Conservation (phyloP, 53 echinoderm and acorn worm species). For the Arbacia lixula region DNA sequence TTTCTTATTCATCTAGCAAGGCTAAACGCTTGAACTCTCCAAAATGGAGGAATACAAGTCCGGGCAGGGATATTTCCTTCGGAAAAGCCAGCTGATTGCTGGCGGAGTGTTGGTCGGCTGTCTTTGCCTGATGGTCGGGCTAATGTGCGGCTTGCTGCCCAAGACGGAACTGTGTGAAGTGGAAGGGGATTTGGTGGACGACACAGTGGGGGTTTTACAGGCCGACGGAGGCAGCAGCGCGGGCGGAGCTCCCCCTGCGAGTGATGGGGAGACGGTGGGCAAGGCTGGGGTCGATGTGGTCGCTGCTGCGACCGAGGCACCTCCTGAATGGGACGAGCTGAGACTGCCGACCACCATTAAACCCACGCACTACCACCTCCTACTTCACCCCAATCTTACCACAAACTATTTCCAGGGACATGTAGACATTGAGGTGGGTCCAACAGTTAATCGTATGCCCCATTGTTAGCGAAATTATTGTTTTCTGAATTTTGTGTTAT, state of each 20-base stretch:
- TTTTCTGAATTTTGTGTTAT: too few relatives aligned
- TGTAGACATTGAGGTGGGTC: slow-evolving; percentile 68
- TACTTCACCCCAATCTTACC: slow-evolving; percentile 77
- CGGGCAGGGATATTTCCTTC: slow-evolving; percentile 39
- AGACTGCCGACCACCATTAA: slow-evolving; percentile 74
- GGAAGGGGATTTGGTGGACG: neutral
- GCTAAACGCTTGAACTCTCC: too few relatives aligned
- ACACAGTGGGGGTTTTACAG: neutral
- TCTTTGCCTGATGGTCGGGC: slow-evolving; percentile 64
- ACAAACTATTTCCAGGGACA: slow-evolving; percentile 71
- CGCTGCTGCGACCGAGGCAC: neutral
- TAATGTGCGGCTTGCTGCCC: slow-evolving; percentile 76
- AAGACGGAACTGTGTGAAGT: slow-evolving; percentile 24
- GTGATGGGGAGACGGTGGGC: neutral
- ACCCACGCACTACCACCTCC: slow-evolving; percentile 77
- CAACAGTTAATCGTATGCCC: too few relatives aligned
- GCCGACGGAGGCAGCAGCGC: too few relatives aligned
- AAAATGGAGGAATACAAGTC: neutral
- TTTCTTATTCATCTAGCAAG: too few relatives aligned
- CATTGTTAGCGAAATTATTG: too few relatives aligned
- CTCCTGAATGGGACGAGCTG: slow-evolving; percentile 63
- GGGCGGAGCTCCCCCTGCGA: neutral
- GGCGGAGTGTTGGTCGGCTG: slow-evolving; percentile 57
- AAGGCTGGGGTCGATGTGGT: neutral
- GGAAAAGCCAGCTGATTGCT: slow-evolving; percentile 69